Base-by-base conservation (phyloP, 2,888 invertebrate species). In the Leucophenga montana region DNA sequence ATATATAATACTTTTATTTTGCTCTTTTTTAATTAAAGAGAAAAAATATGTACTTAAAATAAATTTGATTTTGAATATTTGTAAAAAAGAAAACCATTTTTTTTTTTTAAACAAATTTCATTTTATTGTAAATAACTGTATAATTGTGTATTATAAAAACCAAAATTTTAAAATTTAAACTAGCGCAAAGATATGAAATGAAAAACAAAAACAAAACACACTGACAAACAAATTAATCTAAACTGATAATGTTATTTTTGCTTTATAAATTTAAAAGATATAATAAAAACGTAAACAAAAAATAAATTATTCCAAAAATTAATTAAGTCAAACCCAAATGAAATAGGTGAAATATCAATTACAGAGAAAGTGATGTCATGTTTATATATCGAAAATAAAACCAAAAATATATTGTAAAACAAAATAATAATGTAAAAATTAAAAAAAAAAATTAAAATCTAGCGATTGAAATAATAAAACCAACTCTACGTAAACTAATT, bases 341-440 rank as follows among this genome's bases (percentile, higher is more conserved):
- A 75, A 78, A 83, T 81, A 83, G 77, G 79, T 82, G 82, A 81
- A 79, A 80, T 84, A 84, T 79, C 79, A 85, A 83, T 85, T 86
- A 85, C 78, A 71, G 84, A 75, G 84, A 85, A 85, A 77, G 85
- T 85, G 85, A 85, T 85, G 86, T 86, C 86, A 85, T 85, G 85
- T 85, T 85, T 85, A 85, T 85, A 85, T 78, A 72, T 71, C 72
- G 72, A 61, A 16, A 56, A 57, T n/a, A 67, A 66, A 39, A 64
- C 67, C 69, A 72, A 72, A 71, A 70, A 65, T 82, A 79, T 83
- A 27, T 27, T 27, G 27, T 79, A 73, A 79, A 77, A 71, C 74
- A 75, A 71, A 77, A 83, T 84, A 81, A 84, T 77, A n/a, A n/a
- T n/a, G n/a, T n/a, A n/a, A n/a, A n/a, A n/a, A n/a, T 81, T 80